phyloP scores from a whole-genome alignment of 2,797 vertebrate species.

The Dryobates pubescens region DNA sequence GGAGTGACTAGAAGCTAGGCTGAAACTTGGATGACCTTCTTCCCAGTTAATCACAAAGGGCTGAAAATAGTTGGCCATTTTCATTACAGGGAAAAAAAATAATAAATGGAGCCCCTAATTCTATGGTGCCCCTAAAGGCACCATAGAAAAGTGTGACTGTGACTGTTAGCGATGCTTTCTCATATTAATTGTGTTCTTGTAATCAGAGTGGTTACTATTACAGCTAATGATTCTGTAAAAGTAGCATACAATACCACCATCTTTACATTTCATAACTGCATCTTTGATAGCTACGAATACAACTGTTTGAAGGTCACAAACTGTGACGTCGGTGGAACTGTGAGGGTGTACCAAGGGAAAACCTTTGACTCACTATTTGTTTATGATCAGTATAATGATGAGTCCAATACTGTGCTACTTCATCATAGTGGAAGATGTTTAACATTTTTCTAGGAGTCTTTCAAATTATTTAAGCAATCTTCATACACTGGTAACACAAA shows the following conservation, averaged over 20 bases:
- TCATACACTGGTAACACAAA: conserved; percentile 2
- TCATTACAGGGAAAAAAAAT: not conserved
- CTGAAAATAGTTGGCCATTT: not conserved
- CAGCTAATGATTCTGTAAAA: not conserved
- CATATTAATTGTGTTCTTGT: not conserved
- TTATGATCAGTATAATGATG: conserved; percentile 1
- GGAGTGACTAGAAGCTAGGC: not conserved
- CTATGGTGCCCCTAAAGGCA: not conserved
- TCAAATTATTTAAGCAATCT: not conserved
- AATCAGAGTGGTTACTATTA: not conserved
- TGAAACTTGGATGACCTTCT: not conserved
- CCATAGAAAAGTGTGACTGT: not conserved
- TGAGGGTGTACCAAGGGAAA: conserved; percentile 41
- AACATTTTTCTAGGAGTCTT: not conserved
- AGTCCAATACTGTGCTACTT: not conserved
- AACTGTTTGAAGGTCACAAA: conserved; percentile 20
- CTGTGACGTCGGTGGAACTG: not conserved
- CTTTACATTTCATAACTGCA: not conserved
- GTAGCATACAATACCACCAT: not conserved
- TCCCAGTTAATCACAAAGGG: not conserved
- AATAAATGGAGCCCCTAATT: not conserved
- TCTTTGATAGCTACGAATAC: not conserved
- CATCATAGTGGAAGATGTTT: not conserved
- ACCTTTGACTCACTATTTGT: conserved; percentile 58
- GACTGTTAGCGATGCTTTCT: not conserved